These are phyloP conservation scores for Leptopilina clavipes DNA, from an alignment of 1,140 invertebrate genomes.

Conservation along the genomic window DNA sequence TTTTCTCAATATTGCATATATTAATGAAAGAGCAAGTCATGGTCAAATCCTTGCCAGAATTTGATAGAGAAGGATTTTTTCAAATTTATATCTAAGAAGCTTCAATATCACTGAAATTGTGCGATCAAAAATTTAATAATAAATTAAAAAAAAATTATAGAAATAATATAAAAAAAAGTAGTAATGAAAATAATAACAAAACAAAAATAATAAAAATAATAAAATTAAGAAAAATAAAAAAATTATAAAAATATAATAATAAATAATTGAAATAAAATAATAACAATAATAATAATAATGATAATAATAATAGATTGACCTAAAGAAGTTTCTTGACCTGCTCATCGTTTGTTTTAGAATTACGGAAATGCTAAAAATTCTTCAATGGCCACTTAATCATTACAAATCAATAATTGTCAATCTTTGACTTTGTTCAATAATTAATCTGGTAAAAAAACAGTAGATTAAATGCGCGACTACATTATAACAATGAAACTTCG, in stretches of 20 bases:
- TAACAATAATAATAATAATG: neutral
- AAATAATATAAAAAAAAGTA: no score
- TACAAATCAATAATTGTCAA: slow-evolving; percentile 2
- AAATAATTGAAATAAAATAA: no score
- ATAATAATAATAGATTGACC: slow-evolving; percentile 27
- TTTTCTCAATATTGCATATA: neutral
- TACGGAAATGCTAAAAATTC: neutral
- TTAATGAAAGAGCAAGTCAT: slow-evolving; percentile 6
- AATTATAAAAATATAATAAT: no score
- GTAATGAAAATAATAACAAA: no score
- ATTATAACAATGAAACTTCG: no score
- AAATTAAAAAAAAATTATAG: no score
- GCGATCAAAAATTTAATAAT: no score
- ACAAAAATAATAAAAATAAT: neutral
- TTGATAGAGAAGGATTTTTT: neutral
- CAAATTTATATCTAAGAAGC: no score
- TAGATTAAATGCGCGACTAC: neutral
- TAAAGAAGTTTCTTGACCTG: slow-evolving; percentile 21
- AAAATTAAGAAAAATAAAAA: no score
- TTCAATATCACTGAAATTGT: neutral
- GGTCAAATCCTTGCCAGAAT: neutral
- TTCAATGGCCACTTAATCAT: neutral
- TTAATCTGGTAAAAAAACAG: neutral
- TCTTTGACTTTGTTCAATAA: neutral
- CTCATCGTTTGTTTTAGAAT: slow-evolving; percentile 11